phyloP scores from a whole-genome alignment of 35 echinoderm and acorn worm genomes.

The Apostichopus parvimensis region DNA sequence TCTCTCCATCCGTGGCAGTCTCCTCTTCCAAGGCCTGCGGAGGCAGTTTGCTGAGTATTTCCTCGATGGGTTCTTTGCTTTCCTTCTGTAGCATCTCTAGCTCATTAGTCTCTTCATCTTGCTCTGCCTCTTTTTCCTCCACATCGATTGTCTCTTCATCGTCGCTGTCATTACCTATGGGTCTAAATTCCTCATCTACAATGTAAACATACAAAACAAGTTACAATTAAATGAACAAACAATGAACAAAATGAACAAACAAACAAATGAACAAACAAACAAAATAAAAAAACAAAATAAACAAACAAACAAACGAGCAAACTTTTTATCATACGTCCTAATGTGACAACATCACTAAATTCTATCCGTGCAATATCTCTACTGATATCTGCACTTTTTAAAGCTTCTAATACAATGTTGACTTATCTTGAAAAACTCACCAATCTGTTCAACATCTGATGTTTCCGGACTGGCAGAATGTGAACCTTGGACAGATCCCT shows the following conservation, averaged over 20 bases:
- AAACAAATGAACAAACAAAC: no score
- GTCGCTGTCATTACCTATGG: conserved; percentile 76
- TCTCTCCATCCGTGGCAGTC: not conserved
- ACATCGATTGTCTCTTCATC: conserved; percentile 97
- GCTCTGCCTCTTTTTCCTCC: conserved; percentile 77
- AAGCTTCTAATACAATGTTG: not conserved
- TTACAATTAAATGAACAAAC: no score
- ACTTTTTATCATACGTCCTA: no score
- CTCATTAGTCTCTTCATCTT: conserved; percentile 69
- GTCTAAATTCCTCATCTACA: conserved; percentile 84
- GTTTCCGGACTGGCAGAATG: conserved; percentile 66
- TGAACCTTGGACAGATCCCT: conserved; percentile 55
- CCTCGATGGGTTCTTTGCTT: conserved; percentile 91
- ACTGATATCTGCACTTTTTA: no score
- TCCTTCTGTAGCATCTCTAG: conserved; percentile 89
- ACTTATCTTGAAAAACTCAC: not conserved
- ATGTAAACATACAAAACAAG: no score
- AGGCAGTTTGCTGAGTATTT: conserved; percentile 78
- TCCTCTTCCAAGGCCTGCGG: conserved; percentile 63
- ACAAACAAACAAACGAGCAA: no score
- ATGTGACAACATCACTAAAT: no score
- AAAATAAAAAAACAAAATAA: no score
- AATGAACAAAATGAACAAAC: no score
- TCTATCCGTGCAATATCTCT: no score
- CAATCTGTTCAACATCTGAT: conserved; percentile 59